Conservation (phyloP, 2,113 vertebrate genomes). For the Bujurquina vittata region DNA sequence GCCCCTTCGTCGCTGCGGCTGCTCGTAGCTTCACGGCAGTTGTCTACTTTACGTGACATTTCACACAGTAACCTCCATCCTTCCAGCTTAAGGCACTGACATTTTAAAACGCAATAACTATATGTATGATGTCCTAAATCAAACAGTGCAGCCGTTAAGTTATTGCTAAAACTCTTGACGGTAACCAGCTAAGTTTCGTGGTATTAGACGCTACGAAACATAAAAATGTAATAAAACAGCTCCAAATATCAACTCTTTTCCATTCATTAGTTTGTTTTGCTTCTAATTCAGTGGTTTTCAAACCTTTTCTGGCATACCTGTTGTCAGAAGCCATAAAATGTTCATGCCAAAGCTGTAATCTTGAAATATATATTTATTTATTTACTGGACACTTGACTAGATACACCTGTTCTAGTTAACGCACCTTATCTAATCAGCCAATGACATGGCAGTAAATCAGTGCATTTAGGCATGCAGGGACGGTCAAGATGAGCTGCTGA, state of each 20-base stretch:
- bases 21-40: conserved; percentile 31
- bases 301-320: background rate
- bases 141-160: background rate
- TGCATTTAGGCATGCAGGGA: too few species aligned
- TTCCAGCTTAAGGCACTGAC: background rate
- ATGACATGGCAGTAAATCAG: background rate
- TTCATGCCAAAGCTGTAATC: background rate
- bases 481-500: too few species aligned
- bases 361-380: background rate
- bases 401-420: background rate
- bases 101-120: background rate
- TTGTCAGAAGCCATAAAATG: background rate
- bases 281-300: background rate
- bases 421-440: background rate
- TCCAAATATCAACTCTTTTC: background rate
- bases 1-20: background rate
- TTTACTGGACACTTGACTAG: background rate
- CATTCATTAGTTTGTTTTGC: background rate
- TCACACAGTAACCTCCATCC: background rate
- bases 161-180: background rate
- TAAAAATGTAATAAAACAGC: background rate
- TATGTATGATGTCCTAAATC: background rate
- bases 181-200: background rate
- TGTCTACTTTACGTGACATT: conserved; percentile 39
- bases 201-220: background rate